Base-by-base conservation (phyloP, 2,797 vertebrate species). In the Apodemus agrarius region DNA sequence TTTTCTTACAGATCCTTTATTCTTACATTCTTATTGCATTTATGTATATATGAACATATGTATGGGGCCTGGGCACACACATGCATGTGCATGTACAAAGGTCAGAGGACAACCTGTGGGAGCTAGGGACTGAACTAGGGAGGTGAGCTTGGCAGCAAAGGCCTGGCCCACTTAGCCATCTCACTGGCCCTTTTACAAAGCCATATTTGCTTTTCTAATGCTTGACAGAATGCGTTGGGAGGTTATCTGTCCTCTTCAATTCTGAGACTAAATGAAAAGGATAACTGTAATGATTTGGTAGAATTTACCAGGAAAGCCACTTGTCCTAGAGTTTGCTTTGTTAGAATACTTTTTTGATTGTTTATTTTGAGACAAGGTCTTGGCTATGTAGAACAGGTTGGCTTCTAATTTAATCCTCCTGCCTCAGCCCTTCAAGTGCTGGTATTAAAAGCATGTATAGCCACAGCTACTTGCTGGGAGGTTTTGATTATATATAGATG, bases 401-500 rank as follows among this genome's bases (percentile, higher is more conserved):
- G 9, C 52, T 57, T 75, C 86, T 21, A 75, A 43, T 59, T 19
- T 88, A 52, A 40, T 59, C n/a, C n/a, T 37, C 24, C 85, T 37
- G 46, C 5, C 24, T 88, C 16, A 75, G 52, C 26, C n/a, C 22
- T 54, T 49, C n/a, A 72, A 57, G n/a, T 74, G 22, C 9, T 40
- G 10, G 52, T 5, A 74, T 57, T 57, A 40, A 57, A 74, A 19
- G 49, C 22, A 54, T 29, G 2, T 43, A 59, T 34, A 7, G 46
- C n/a, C 69, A 61, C 21, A 76, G 12, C 17, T 8, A 43, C 22
- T 16, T 49, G 89, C 16, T 80, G n/a, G 34, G 21, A 96, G 12
- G 29, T 97, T 96, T 74, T 92, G 52, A 90, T 90, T n/a, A n/a
- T n/a, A n/a, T n/a, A n/a, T n/a, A n/a, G 80, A 93, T 37, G 59